phyloP scores from a whole-genome alignment of 1,140 invertebrate genomes.

The Coelopa frigida region DNA sequence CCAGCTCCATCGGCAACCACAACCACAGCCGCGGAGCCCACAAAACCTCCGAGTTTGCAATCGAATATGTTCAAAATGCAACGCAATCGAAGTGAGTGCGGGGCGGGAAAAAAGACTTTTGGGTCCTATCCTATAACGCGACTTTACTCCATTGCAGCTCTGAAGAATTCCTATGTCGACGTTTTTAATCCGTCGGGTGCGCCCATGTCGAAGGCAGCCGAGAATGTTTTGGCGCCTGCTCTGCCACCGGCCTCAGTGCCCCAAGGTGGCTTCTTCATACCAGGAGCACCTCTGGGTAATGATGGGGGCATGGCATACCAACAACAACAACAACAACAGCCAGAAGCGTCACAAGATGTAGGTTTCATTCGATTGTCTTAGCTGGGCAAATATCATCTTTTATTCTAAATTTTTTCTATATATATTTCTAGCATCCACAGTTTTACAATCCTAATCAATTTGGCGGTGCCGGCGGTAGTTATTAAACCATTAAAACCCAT shows the following conservation, averaged over 20 bases:
- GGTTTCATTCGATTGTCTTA: conserved; percentile 6
- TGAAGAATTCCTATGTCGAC: conserved; percentile 77
- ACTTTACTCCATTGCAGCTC: conserved; percentile 55
- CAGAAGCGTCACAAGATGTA: conserved; percentile 17
- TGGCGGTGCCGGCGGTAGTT: conserved; percentile 8
- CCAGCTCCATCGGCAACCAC: conserved; percentile 7
- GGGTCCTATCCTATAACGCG: not conserved
- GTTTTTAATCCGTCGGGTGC: conserved; percentile 67
- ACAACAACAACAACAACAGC: conserved; percentile 19
- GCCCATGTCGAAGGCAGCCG: conserved; percentile 40
- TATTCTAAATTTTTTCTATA: not conserved
- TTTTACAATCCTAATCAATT: conserved; percentile 19
- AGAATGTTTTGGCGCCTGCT: conserved; percentile 47
- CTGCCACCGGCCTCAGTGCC: conserved; percentile 43
- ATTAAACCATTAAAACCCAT: no score
- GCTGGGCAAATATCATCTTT: not conserved
- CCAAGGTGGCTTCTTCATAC: conserved; percentile 44
- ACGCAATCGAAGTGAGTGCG: conserved; percentile 58
- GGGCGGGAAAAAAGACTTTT: not conserved
- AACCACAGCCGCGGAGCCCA: conserved; percentile 13
- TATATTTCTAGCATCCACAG: conserved; percentile 14
- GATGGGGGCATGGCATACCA: conserved; percentile 15
- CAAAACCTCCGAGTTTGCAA: conserved; percentile 46
- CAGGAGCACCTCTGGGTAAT: conserved; percentile 16
- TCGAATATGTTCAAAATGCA: conserved; percentile 72